These are phyloP conservation scores for Blomia tropicalis DNA, from an alignment of 2,888 invertebrate genomes.

Conservation along the genomic window DNA sequence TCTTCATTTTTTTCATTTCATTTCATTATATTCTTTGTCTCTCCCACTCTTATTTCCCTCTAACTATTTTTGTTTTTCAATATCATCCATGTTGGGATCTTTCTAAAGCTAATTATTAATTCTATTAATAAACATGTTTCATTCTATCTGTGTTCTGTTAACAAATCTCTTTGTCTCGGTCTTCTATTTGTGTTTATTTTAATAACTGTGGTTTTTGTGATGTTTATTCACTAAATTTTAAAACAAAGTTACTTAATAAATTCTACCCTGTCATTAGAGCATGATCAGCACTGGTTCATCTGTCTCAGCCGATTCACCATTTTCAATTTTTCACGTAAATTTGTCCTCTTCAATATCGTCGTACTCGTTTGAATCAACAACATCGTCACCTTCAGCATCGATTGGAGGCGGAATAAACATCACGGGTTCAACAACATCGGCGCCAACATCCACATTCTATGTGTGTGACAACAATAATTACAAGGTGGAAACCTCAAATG, in stretches of 20 bases:
- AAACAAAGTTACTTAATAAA: no score
- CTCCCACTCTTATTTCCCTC: not conserved
- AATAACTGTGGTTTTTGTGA: no score
- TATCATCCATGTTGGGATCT: not conserved
- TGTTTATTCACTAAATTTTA: no score
- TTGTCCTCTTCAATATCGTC: not conserved
- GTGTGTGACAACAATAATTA: not conserved
- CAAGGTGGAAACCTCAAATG: not conserved
- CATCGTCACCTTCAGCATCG: not conserved
- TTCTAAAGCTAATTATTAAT: not conserved
- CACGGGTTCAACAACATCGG: not conserved
- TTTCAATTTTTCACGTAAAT: not conserved
- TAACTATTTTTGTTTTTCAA: not conserved
- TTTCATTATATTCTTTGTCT: not conserved
- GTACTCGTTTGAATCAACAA: not conserved
- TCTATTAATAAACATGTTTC: no score
- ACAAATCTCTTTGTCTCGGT: no score
- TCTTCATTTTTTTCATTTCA: not conserved
- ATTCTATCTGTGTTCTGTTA: no score
- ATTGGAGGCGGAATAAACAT: no score
- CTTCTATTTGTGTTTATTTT: no score
- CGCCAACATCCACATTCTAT: not conserved
- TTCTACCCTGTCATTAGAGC: constrained; percentile 3
- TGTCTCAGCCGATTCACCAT: not conserved
- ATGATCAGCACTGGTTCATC: constrained; percentile 8